phyloP scores from a whole-genome alignment of 2,888 invertebrate genomes.

The Cantharis lateralis region DNA sequence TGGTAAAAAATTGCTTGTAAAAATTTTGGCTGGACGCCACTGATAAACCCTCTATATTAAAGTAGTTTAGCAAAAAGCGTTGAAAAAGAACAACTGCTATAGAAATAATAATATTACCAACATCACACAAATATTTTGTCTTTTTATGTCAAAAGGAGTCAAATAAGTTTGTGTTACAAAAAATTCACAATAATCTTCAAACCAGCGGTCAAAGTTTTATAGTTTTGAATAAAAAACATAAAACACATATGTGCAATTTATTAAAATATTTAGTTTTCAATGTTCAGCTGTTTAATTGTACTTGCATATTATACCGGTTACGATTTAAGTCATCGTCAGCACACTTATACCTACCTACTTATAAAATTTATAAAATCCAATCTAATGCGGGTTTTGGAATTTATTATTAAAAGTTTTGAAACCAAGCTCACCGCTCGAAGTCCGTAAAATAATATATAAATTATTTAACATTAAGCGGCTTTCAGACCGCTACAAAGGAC shows the following conservation, averaged over 20 bases:
- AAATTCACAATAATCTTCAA: constrained; percentile 6
- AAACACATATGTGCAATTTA: neutral
- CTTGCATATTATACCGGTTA: too few relatives aligned
- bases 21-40: constrained; percentile 21
- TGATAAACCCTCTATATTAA: constrained; percentile 32
- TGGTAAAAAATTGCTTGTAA: neutral
- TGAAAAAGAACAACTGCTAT: constrained; percentile 37
- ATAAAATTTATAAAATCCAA: too few relatives aligned
- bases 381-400: too few relatives aligned
- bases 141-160: constrained; percentile 32
- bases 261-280: neutral
- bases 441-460: too few relatives aligned
- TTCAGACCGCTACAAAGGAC: too few relatives aligned
- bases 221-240: neutral
- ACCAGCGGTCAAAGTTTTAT: neutral
- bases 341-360: too few relatives aligned
- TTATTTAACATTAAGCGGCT: too few relatives aligned
- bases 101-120: constrained; percentile 41
- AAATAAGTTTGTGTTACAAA: constrained; percentile 28
- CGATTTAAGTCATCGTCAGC: too few relatives aligned
- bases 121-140: constrained; percentile 36
- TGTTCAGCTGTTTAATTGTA: neutral
- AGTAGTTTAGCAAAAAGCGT: constrained; percentile 32
- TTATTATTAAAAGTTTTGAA: too few relatives aligned
- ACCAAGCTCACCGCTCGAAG: too few relatives aligned